Evolutionary conservation across 1,140 invertebrate species (phyloP).

Genomic region (Stegodyphus dumicola): DNA sequence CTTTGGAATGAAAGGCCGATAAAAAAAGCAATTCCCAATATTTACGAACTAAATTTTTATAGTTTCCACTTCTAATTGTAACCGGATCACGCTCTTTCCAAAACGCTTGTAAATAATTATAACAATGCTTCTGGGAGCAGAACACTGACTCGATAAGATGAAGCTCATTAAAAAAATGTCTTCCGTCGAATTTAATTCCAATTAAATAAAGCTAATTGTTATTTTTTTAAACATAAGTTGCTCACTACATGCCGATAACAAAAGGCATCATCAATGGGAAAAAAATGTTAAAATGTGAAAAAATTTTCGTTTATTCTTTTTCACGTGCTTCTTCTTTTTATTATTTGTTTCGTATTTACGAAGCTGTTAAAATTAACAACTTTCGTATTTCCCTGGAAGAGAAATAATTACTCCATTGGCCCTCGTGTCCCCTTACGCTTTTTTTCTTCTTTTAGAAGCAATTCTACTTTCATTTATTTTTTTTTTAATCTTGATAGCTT

Average conservation of each 20-base stretch:
- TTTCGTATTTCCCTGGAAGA: not conserved
- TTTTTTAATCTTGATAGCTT: conserved; percentile 18
- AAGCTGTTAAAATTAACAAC: conserved; percentile 43
- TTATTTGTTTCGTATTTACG: not conserved
- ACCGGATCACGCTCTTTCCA: not conserved
- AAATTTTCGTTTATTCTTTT: not conserved
- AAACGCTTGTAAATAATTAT: not conserved
- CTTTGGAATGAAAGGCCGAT: too few relatives aligned
- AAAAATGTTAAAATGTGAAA: not conserved
- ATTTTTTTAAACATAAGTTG: conserved; percentile 4
- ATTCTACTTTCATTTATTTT: not conserved
- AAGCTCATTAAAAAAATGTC: not conserved
- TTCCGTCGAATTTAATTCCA: conserved; percentile 30
- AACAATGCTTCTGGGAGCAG: not conserved
- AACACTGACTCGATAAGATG: not conserved
- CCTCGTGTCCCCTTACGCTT: not conserved
- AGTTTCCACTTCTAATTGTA: not conserved
- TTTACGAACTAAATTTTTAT: not conserved
- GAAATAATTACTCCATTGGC: not conserved
- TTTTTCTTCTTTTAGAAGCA: not conserved
- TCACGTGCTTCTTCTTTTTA: not conserved
- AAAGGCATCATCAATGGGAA: conserved; percentile 7
- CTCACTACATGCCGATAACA: conserved; percentile 10
- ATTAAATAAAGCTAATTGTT: conserved; percentile 47
- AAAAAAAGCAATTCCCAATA: too few relatives aligned